A percentile compares a stretch with the other conserved stretches of the same genome.
These are phyloP conservation scores for Gadus macrocephalus DNA, from an alignment of 2,113 vertebrate genomes.

Conservation along the genomic window DNA sequence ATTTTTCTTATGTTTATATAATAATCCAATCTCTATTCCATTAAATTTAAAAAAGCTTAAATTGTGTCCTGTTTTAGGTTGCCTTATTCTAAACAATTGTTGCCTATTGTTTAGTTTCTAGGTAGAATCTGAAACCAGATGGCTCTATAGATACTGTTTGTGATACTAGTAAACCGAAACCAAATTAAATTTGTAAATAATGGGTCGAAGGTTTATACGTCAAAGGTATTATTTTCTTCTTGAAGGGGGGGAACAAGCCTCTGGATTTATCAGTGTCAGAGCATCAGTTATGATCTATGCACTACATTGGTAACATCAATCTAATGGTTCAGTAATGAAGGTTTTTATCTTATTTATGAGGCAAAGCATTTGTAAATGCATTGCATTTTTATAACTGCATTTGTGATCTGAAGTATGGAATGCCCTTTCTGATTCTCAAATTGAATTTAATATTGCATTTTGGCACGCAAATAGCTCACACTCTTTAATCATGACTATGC, in stretches of 20 bases:
- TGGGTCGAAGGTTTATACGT: neutral
- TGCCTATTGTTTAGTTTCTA: slow-evolving; percentile 18
- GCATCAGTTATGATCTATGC: slow-evolving; percentile 6
- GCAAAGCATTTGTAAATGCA: too few relatives aligned
- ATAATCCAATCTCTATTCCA: too few relatives aligned
- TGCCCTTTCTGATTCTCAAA: too few relatives aligned
- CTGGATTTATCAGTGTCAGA: neutral
- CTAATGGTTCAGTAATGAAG: neutral
- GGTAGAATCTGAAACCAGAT: neutral
- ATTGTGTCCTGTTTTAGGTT: too few relatives aligned
- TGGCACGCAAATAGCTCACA: too few relatives aligned
- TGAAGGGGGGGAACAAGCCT: neutral
- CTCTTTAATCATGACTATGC: too few relatives aligned
- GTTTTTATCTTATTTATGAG: too few relatives aligned
- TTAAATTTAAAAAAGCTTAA: too few relatives aligned
- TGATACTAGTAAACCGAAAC: slow-evolving; percentile 21
- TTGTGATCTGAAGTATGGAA: too few relatives aligned
- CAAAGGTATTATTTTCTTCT: neutral
- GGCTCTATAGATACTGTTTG: slow-evolving; percentile 27
- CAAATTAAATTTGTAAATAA: slow-evolving; percentile 33
- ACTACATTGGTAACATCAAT: neutral
- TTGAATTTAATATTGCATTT: too few relatives aligned
- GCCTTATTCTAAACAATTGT: neutral
- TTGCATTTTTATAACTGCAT: too few relatives aligned
- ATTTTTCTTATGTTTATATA: too few relatives aligned